Percentiles rank a stretch among this genome's conserved stretches.
These are phyloP conservation scores for Goniozus legneri DNA, from an alignment of 1,140 invertebrate species.

Conservation along the genomic window DNA sequence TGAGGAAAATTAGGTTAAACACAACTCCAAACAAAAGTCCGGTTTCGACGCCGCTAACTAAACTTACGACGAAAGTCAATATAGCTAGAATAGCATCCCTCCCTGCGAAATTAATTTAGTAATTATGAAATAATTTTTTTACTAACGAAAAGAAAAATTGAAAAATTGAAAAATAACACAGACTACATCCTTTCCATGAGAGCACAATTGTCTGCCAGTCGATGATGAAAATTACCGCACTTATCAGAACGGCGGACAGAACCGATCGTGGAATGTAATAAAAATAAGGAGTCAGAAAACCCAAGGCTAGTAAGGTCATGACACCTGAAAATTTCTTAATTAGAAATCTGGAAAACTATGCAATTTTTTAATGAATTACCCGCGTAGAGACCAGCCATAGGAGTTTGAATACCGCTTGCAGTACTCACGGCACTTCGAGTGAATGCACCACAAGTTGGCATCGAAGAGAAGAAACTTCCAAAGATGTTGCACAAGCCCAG, in stretches of 20 bases:
- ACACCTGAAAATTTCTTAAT: conserved; percentile 48
- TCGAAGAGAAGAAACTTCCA: conserved; percentile 69
- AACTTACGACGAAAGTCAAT: conserved; percentile 59
- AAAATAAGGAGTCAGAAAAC: conserved; percentile 68
- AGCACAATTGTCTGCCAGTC: conserved; percentile 59
- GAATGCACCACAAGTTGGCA: conserved; percentile 71
- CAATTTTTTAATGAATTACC: conserved; percentile 41
- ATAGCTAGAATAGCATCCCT: conserved; percentile 59
- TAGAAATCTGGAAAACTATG: conserved; percentile 4
- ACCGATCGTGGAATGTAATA: conserved; percentile 67
- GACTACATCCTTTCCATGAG: conserved; percentile 66
- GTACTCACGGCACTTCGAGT: conserved; percentile 72
- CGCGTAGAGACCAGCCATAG: conserved; percentile 66
- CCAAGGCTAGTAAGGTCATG: conserved; percentile 60
- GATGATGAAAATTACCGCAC: conserved; percentile 68
- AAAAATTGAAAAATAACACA: conserved; percentile 25
- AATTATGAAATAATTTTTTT: conserved; percentile 4
- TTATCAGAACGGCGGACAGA: conserved; percentile 66
- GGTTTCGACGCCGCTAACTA: conserved; percentile 63
- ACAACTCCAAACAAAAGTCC: conserved; percentile 66
- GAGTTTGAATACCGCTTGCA: conserved; percentile 72
- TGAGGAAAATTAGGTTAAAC: conserved; percentile 59
- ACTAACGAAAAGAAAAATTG: neutral
- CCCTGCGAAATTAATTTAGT: conserved; percentile 51
- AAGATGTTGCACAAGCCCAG: conserved; percentile 68